Base-by-base conservation (phyloP, 1,140 invertebrate genomes). In the Bombus impatiens region DNA sequence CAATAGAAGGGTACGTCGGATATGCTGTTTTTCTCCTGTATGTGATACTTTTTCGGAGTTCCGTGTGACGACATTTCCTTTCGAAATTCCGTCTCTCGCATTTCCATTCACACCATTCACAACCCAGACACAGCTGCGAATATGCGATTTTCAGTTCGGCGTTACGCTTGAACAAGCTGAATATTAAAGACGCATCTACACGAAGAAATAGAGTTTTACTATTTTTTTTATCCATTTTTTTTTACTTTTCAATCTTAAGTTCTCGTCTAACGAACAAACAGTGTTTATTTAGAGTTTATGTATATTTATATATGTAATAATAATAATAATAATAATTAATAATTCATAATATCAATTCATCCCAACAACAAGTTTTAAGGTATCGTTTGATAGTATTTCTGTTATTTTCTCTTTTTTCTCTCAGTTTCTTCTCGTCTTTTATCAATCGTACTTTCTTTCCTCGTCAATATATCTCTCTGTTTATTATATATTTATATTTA, bases 141-240 rank as follows among this genome's bases (percentile, higher is more conserved):
- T 57, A 80, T 62, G 62, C 77, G 57, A 62, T 80, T 71, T 85
- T 77, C 62, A 37, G 78, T 74, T 80, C 78, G 87, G 74, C 70
- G 42, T 81, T 65, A 79, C 74, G 89, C 53, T 80, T 80, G 85
- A 87, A 76, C 82, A 92, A 92, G 91, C 89, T 92, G 91, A 92
- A 93, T 90, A 93, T 92, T 92, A 57, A 91, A 92, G 89, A 93
- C 89, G 91, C 92, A 87, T 91, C 88, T 93, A 93, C 91, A 93
- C 89, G 90, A 90, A 92, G 90, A 92, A 90, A 92, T 92, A 92
- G 91, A 92, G 91, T 87, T 89, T 86, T 85, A 82, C 87, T 92
- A 91, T 91, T 90, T 87, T 78, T 87, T 32, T 83, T 37, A 67
- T 59, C 74, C 25, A 6, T 70, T 82, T 68, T 53, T 37, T 79